A percentile compares a stretch with the other conserved stretches of the same genome.
Evolutionary conservation across 2,888 invertebrate genomes (phyloP).

Genomic region (Endotricha flammealis): DNA sequence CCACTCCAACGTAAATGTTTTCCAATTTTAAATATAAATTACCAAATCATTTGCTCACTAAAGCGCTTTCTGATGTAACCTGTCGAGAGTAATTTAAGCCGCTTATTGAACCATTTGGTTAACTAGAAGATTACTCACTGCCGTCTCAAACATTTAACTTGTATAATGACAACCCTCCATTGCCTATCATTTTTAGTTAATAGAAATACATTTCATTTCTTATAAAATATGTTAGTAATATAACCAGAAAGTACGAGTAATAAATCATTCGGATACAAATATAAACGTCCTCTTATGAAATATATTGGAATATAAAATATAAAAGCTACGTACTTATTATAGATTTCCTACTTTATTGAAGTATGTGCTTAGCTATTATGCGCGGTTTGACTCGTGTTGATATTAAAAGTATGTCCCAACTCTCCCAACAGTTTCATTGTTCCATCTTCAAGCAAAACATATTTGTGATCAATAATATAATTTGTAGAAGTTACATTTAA

Average conservation of each 20-base stretch:
- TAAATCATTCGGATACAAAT: slow-evolving; percentile 9
- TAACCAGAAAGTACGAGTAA: slow-evolving; percentile 4
- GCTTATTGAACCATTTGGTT: slow-evolving; percentile 37
- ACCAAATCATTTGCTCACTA: slow-evolving; percentile 27
- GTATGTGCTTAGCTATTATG: no score
- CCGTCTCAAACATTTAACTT: slow-evolving; percentile 32
- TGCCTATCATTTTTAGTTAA: slow-evolving; percentile 31
- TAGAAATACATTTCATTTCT: slow-evolving; percentile 26
- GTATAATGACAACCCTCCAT: slow-evolving; percentile 39
- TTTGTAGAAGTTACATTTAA: no score
- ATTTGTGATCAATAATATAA: no score
- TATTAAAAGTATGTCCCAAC: no score
- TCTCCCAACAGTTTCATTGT: no score
- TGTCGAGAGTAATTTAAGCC: slow-evolving; percentile 38
- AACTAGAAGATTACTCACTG: slow-evolving; percentile 45
- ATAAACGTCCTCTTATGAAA: slow-evolving; percentile 10
- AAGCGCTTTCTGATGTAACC: slow-evolving; percentile 30
- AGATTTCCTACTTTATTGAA: background rate
- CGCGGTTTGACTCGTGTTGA: no score
- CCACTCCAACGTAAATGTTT: slow-evolving; percentile 33
- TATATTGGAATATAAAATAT: slow-evolving; percentile 6
- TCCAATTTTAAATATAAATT: slow-evolving; percentile 41
- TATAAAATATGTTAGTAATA: slow-evolving; percentile 33
- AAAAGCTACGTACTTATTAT: background rate
- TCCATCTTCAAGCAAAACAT: no score